These are phyloP conservation scores for Stegodyphus dumicola DNA, from an alignment of 1,140 invertebrate species.

Conservation along the genomic window DNA sequence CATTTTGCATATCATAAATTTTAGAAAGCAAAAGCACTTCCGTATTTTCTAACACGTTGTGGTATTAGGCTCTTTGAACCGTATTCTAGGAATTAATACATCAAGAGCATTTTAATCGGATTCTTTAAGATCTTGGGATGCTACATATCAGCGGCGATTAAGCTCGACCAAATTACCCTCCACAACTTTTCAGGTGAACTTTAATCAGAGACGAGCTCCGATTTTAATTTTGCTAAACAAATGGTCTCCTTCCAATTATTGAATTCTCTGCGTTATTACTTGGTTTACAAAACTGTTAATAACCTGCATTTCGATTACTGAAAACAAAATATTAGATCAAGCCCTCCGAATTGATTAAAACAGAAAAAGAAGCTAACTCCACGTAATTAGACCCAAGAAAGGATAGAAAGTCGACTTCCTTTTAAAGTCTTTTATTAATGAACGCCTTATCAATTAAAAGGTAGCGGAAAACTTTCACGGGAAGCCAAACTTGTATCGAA, in stretches of 20 bases:
- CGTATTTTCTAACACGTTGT: not conserved
- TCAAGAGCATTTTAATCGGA: conserved; percentile 7
- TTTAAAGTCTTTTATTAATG: conserved; percentile 56
- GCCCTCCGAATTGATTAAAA: conserved; percentile 48
- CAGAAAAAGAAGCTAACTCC: conserved; percentile 30
- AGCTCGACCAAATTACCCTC: not conserved
- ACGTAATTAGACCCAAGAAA: conserved; percentile 40
- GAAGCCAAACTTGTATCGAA: conserved; percentile 40
- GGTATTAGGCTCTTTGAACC: not conserved
- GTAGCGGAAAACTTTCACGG: conserved; percentile 43
- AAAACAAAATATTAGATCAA: conserved; percentile 53
- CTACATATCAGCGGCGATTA: not conserved
- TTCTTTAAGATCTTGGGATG: not conserved
- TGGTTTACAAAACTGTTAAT: conserved; percentile 50
- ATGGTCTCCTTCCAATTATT: conserved; percentile 25
- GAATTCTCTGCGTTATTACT: conserved; percentile 43
- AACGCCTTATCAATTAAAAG: conserved; percentile 55
- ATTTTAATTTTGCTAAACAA: conserved; percentile 41
- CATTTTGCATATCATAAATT: too few relatives aligned
- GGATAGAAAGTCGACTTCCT: conserved; percentile 32
- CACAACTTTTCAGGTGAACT: conserved; percentile 21
- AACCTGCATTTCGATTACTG: conserved; percentile 45
- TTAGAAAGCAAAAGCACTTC: too few relatives aligned
- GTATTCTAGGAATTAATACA: not conserved
- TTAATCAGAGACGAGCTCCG: conserved; percentile 30